A percentile compares a stretch with the other conserved stretches of the same genome.
Evolutionary conservation across 1,140 invertebrate species (phyloP).

Genomic region (Sinella curviseta): DNA sequence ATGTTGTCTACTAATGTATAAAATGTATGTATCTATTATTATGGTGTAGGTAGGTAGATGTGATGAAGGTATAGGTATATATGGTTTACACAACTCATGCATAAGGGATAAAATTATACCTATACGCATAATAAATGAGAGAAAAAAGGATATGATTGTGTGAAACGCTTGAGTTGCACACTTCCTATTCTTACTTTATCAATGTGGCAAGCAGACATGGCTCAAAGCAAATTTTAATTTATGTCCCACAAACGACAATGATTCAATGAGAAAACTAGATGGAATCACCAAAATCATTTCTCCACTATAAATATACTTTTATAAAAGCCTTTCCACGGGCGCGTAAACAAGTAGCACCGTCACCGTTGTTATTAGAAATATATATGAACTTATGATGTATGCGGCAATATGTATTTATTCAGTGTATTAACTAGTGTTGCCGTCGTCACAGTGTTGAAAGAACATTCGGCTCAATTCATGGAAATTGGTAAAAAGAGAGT

Average conservation of each 20-base stretch:
- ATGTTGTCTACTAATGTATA: too few relatives aligned
- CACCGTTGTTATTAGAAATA: too few relatives aligned
- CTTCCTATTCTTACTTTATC: conserved; percentile 2
- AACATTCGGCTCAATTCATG: not conserved
- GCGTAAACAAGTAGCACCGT: too few relatives aligned
- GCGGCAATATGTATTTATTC: not conserved
- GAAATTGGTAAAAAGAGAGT: conserved; percentile 23
- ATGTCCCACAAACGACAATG: conserved; percentile 51
- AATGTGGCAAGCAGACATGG: conserved; percentile 42
- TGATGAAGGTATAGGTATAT: not conserved
- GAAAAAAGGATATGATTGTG: conserved; percentile 26
- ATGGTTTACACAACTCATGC: not conserved
- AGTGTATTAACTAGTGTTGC: too few relatives aligned
- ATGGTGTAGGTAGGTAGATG: too few relatives aligned
- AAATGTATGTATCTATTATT: not conserved
- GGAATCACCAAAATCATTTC: conserved; percentile 4
- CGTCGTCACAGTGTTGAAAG: conserved; percentile 2
- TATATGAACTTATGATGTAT: too few relatives aligned
- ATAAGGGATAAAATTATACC: too few relatives aligned
- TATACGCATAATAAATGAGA: conserved; percentile 8
- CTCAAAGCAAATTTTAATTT: conserved; percentile 52
- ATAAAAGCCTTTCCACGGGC: too few relatives aligned
- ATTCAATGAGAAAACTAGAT: conserved; percentile 46
- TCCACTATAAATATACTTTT: too few relatives aligned
- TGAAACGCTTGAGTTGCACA: conserved; percentile 12